Evolutionary conservation across 2,888 invertebrate genomes (phyloP).

Genomic region (Epinotia demarniana): DNA sequence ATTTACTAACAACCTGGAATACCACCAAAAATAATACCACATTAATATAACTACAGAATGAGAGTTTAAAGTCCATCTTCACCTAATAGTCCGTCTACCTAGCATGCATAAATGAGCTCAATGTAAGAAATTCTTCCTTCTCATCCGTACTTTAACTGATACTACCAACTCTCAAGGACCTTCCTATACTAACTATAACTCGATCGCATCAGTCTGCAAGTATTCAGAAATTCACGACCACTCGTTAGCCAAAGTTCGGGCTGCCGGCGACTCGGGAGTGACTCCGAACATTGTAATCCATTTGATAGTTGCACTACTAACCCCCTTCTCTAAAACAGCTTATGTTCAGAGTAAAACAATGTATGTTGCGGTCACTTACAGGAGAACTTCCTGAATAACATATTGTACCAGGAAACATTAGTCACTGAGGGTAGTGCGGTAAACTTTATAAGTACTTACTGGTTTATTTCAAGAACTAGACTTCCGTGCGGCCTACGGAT

Average conservation of each 20-base stretch:
- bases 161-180: not conserved
- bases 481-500: not conserved
- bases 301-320: constrained; percentile 14
- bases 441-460: constrained; percentile 11
- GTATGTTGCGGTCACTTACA: not conserved
- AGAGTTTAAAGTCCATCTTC: too few species aligned
- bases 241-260: constrained; percentile 22
- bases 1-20: too few species aligned
- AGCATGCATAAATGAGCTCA: not conserved
- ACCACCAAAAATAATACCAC: too few species aligned
- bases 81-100: too few species aligned
- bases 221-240: constrained; percentile 29
- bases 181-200: constrained; percentile 9
- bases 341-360: not conserved
- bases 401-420: constrained; percentile 16
- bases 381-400: not conserved
- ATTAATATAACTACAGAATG: too few species aligned
- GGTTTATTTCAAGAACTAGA: constrained; percentile 3
- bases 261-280: not conserved
- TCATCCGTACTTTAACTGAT: not conserved
- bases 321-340: not conserved
- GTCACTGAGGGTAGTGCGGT: not conserved
- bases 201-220: constrained; percentile 9
- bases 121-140: not conserved
- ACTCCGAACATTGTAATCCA: constrained; percentile 22